phyloP scores from a whole-genome alignment of 2,113 vertebrate genomes.

The Todiramphus chloris region DNA sequence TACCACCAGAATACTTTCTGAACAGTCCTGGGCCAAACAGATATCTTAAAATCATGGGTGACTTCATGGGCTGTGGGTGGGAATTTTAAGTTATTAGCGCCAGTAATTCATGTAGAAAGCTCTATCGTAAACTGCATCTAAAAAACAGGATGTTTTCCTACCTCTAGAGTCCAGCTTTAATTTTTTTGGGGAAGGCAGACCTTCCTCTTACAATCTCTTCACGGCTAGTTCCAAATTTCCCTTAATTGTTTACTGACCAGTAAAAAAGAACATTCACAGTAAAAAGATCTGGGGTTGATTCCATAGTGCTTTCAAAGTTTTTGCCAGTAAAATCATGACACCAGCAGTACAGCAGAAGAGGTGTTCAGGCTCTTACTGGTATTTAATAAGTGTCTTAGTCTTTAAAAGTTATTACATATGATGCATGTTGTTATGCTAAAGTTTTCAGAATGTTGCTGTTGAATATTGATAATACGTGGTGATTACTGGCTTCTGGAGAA shows the following conservation, averaged over 20 bases:
- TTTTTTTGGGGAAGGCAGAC: background rate
- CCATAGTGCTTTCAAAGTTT: background rate
- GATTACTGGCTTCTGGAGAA: background rate
- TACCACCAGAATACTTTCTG: background rate
- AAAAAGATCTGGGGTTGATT: background rate
- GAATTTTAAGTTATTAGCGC: background rate
- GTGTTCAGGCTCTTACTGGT: background rate
- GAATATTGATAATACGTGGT: background rate
- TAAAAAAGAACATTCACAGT: background rate
- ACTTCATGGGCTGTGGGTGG: background rate
- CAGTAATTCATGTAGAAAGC: slow-evolving; percentile 27
- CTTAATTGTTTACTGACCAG: slow-evolving; percentile 35
- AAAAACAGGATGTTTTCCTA: slow-evolving; percentile 52
- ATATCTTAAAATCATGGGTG: background rate
- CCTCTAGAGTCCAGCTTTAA: background rate
- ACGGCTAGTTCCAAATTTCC: background rate
- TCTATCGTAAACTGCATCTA: slow-evolving; percentile 39
- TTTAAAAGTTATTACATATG: background rate
- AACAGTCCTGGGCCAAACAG: background rate
- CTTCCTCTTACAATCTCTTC: background rate
- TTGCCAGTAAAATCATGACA: background rate
- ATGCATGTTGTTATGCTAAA: background rate
- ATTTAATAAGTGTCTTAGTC: background rate
- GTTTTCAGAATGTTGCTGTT: background rate
- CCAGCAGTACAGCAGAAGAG: fast-evolving